Conservation (phyloP, 2,113 vertebrate species). For the Pterocles gutturalis region DNA sequence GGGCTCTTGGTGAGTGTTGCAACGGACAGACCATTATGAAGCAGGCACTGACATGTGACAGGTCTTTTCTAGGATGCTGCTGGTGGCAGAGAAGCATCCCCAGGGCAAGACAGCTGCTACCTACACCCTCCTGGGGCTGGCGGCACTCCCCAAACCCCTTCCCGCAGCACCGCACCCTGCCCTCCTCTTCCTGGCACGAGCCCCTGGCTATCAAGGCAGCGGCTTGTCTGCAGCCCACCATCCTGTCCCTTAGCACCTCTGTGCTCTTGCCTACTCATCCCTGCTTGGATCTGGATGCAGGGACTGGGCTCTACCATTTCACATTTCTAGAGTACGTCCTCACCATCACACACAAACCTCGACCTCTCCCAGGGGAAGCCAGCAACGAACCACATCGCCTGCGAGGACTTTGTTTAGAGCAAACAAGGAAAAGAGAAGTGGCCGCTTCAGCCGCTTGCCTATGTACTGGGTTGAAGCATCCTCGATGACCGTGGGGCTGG, state of each 20-base stretch:
- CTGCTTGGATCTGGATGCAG: neutral
- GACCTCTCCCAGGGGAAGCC: neutral
- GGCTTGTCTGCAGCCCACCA: neutral
- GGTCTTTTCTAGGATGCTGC: neutral
- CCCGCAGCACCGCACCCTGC: rapidly evolving
- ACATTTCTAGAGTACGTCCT: neutral
- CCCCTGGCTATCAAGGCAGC: rapidly evolving
- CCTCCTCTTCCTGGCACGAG: neutral
- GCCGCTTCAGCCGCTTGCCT: rapidly evolving
- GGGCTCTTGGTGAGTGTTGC: neutral
- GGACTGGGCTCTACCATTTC: neutral
- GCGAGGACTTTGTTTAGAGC: neutral
- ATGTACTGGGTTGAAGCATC: rapidly evolving
- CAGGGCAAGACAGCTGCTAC: neutral
- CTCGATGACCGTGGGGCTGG: rapidly evolving
- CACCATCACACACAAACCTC: rapidly evolving
- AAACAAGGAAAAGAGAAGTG: neutral
- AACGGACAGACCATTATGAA: neutral
- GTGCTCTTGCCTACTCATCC: neutral
- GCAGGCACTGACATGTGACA: neutral
- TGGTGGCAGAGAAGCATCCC: neutral
- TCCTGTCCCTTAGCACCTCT: neutral
- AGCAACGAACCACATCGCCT: rapidly evolving
- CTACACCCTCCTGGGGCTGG: rapidly evolving
- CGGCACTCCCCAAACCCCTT: neutral